phyloP scores from a whole-genome alignment of 35 echinoderm and acorn worm genomes.

The Holothuria glaberrima region DNA sequence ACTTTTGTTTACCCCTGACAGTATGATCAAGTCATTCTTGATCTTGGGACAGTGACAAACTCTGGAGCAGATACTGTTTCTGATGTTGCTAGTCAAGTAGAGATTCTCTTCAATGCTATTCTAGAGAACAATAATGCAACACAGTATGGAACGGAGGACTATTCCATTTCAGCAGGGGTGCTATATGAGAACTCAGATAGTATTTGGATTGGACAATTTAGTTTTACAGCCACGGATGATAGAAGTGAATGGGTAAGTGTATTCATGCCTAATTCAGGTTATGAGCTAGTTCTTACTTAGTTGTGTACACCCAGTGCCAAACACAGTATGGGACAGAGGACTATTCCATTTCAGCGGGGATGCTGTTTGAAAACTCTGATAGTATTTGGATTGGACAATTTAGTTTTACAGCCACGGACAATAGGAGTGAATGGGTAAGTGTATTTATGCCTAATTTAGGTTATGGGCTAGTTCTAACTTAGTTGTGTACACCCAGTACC shows the following conservation, averaged over 20 bases:
- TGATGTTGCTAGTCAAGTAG: conserved; percentile 61
- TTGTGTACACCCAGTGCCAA: no score
- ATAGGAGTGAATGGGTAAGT: conserved; percentile 75
- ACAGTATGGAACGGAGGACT: conserved; percentile 62
- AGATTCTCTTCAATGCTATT: conserved; percentile 66
- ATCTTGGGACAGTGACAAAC: conserved; percentile 74
- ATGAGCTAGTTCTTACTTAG: no score
- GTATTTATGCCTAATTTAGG: no score
- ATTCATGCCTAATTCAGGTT: no score
- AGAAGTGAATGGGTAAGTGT: conserved; percentile 70
- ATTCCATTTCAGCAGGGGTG: conserved; percentile 70
- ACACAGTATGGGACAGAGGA: not conserved
- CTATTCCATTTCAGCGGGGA: conserved; percentile 68
- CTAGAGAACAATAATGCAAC: conserved; percentile 70
- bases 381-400: conserved; percentile 71
- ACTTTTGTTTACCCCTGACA: conserved; percentile 19
- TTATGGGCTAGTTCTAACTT: no score
- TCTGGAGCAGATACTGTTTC: conserved; percentile 38
- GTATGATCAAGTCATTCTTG: conserved; percentile 77
- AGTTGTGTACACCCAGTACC: no score
- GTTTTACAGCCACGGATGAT: conserved; percentile 73
- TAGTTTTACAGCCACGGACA: conserved; percentile 65
- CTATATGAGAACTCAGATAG: conserved; percentile 46
- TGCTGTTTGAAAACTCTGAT: conserved; percentile 50
- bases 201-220: conserved; percentile 69